Evolutionary conservation across 2,888 invertebrate genomes (phyloP).

Genomic region (Melanchra persicariae): DNA sequence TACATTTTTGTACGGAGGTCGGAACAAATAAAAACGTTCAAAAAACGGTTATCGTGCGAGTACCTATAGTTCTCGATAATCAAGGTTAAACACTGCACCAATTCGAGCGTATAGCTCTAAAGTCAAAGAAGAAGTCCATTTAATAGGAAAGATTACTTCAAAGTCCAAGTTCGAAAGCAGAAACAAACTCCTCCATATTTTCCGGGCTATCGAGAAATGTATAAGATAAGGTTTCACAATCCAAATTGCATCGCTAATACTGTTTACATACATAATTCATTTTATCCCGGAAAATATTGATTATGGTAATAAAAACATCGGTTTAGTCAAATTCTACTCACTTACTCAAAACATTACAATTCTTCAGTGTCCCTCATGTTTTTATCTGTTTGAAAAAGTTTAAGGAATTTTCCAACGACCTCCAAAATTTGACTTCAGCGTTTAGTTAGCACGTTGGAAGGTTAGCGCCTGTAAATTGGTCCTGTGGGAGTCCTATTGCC

Average conservation of each 20-base stretch:
- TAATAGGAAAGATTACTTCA: neutral
- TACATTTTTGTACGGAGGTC: too few species aligned
- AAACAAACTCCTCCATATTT: neutral
- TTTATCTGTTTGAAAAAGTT: neutral
- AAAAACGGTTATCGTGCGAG: too few species aligned
- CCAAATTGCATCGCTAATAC: conserved; percentile 18
- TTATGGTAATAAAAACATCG: conserved; percentile 18
- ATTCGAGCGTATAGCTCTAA: neutral
- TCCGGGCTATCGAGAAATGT: neutral
- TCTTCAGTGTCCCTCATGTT: neutral
- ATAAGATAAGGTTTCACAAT: neutral
- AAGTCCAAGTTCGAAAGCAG: neutral
- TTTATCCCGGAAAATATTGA: neutral
- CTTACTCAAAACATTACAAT: neutral
- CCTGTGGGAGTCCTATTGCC: neutral
- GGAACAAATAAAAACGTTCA: neutral
- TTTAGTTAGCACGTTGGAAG: neutral
- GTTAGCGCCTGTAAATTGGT: conserved; percentile 1
- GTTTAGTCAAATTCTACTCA: conserved; percentile 6
- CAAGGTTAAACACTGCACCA: neutral
- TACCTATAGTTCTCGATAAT: neutral
- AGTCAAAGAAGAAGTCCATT: neutral
- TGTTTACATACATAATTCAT: conserved; percentile 32
- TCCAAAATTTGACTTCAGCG: neutral
- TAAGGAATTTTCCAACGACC: neutral